Evolutionary conservation across 2,113 vertebrate genomes (phyloP).

Genomic region (Athene cunicularia): DNA sequence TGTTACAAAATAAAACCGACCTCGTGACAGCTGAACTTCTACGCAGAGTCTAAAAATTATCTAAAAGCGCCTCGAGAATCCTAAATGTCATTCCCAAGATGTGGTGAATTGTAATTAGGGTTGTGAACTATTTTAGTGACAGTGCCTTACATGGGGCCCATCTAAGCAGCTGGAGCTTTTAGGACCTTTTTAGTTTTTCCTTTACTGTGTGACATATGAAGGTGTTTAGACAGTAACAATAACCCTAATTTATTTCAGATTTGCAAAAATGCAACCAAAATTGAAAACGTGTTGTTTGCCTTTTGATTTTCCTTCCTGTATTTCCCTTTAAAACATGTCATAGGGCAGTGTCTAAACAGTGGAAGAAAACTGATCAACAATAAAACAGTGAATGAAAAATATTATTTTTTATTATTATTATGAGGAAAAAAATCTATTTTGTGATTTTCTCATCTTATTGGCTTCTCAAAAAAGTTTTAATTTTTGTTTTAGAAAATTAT

Average conservation of each 20-base stretch:
- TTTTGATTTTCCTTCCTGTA: background rate
- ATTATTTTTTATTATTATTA: background rate
- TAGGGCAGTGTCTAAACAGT: background rate
- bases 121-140: conserved; percentile 59
- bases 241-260: background rate
- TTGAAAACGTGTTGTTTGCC: background rate
- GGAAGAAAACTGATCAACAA: background rate
- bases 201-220: background rate
- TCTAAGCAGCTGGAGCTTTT: conserved; percentile 9
- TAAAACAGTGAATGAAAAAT: background rate
- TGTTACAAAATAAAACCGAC: conserved; percentile 41
- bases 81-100: conserved; percentile 63
- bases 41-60: background rate
- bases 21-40: conserved; percentile 48
- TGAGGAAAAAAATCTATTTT: background rate
- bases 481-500: background rate
- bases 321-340: background rate
- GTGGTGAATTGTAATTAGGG: conserved; percentile 42
- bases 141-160: conserved; percentile 12
- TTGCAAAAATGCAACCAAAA: background rate
- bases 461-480: background rate
- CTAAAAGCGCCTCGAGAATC: conserved; percentile 51
- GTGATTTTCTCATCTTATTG: background rate
- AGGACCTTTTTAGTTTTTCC: background rate
- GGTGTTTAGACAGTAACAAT: background rate